Percentiles rank a stretch among this genome's conserved stretches.
Conservation (phyloP, 1,140 invertebrate species). For the Rhopalosiphum maidis region DNA sequence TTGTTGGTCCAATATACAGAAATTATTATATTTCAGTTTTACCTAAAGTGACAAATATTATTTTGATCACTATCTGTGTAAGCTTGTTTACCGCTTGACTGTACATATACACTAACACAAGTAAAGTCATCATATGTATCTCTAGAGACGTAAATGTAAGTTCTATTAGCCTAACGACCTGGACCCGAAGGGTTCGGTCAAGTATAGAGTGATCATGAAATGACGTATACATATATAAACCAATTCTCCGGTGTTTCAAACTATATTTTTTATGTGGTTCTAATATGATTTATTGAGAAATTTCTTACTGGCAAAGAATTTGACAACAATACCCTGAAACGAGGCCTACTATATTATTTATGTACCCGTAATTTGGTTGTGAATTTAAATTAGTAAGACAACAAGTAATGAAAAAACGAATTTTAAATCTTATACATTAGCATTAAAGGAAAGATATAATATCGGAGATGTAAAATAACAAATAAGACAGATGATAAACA, state of each 20-base stretch:
- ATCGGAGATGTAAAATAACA: background rate
- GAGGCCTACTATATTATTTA: background rate
- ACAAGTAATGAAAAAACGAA: background rate
- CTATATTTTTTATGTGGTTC: background rate
- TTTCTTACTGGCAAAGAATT: background rate
- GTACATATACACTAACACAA: background rate
- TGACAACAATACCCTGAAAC: background rate
- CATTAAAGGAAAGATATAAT: background rate
- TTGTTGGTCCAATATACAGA: background rate
- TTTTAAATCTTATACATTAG: background rate
- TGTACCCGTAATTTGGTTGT: background rate
- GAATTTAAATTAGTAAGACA: background rate
- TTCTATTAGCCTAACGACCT: background rate
- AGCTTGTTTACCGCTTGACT: background rate
- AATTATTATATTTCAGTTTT: conserved; percentile 3
- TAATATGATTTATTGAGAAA: background rate
- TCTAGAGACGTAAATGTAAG: conserved; percentile 8
- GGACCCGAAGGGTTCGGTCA: background rate
- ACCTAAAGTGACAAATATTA: conserved; percentile 17
- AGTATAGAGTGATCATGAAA: background rate
- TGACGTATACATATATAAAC: background rate
- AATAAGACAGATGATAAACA: background rate
- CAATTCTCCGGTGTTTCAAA: background rate
- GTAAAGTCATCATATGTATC: background rate
- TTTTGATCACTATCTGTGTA: background rate